Evolutionary conservation across 92 coral and sea anemone species (phyloP), one percentile per base, ranked within the genome.

Genomic region (Isaurus tuberculatus): DNA sequence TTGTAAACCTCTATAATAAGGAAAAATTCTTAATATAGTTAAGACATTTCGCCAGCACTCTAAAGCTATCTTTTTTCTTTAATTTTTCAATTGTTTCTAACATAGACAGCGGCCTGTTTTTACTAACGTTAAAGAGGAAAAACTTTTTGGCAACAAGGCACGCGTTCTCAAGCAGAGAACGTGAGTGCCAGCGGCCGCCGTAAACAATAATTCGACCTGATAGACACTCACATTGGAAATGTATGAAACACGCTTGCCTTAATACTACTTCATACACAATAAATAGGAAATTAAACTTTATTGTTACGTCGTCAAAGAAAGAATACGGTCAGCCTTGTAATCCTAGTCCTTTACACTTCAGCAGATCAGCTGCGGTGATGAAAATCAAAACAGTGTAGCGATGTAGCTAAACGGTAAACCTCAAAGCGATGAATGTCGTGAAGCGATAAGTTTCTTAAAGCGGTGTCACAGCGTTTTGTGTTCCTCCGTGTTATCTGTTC

Each of bases 211-310:
- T 46, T 46, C 2, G 53, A 46, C 19, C 15, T 3, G 53, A 57
- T 57, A 57, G 29, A 23, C 27, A 57, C 30, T 57, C 65, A 57
- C 65, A n/a, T 23, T 25, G 28, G 64, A 57, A 23, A 57, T 19
- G 64, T 57, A 57, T 19, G 64, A 57, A 57, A 57, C 29, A 57
- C 28, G 65, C 65, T 57, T 23, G 65, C 65, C 65, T 57, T 57
- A 57, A 57, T n/a, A 57, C 13, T 11, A 57, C 65, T 57, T 57
- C 29, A 57, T n/a, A 53, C 65, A 57, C 65, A 19, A 19, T n/a
- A n/a, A 57, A n/a, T 57, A 57, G 0, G 26, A 57, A 57, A 22
- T 57, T 9, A 57, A 57, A 57, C 65, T 20, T 57, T 57, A 19
- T 57, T 1, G 64, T 57, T 19, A 4, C 23, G 3, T 57, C 64